A percentile compares a stretch with the other conserved stretches of the same genome.
Conservation (phyloP, 2,888 invertebrate genomes). For the Anthophora plumipes region DNA sequence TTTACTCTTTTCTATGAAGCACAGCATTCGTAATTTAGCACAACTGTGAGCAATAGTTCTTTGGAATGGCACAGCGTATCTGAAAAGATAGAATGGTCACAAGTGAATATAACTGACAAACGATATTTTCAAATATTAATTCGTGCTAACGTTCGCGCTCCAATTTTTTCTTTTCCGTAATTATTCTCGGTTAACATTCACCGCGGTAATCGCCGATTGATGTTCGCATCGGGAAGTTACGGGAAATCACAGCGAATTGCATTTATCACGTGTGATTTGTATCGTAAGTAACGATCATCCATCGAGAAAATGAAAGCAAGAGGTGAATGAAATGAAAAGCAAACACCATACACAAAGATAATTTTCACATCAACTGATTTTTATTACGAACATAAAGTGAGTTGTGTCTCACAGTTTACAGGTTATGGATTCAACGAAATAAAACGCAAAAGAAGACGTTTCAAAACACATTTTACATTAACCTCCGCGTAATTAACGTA, state of each 20-base stretch:
- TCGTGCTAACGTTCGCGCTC: neutral
- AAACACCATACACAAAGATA: neutral
- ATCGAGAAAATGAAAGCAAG: neutral
- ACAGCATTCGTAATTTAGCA: conserved; percentile 73
- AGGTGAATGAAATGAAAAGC: conserved; percentile 1
- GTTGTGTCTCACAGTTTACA: conserved; percentile 1
- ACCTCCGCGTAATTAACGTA: conserved; percentile 27
- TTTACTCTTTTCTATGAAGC: conserved; percentile 64
- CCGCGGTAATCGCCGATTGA: neutral
- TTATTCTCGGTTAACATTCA: neutral
- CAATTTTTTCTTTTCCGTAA: neutral
- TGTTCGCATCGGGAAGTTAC: neutral
- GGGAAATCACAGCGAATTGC: conserved; percentile 9
- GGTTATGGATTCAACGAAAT: conserved; percentile 31
- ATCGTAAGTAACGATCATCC: neutral
- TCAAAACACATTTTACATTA: conserved; percentile 21
- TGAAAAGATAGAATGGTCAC: conserved; percentile 59
- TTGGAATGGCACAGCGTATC: conserved; percentile 80
- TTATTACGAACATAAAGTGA: neutral
- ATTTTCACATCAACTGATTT: conserved; percentile 10
- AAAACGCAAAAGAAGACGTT: conserved; percentile 10
- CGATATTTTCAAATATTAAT: neutral
- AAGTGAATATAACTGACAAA: conserved; percentile 17
- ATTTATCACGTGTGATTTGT: neutral
- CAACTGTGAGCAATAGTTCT: conserved; percentile 78